Base-by-base conservation (phyloP, 2,113 vertebrate genomes). In the Pteronura brasiliensis region DNA sequence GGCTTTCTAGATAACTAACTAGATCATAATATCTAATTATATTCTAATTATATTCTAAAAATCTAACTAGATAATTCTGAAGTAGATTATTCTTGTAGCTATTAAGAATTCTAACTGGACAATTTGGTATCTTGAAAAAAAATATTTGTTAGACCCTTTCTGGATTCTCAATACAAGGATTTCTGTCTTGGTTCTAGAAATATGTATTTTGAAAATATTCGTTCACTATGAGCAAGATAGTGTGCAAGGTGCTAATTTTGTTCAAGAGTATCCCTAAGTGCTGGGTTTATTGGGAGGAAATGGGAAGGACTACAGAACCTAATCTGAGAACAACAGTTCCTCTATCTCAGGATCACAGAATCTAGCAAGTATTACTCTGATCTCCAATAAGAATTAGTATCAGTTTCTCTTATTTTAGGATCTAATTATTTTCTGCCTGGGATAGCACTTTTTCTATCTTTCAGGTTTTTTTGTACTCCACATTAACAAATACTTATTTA, bases 1-100 rank as follows among this genome's bases (percentile, higher is more conserved):
- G 36, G 13, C 31, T 96, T 94, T 88, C 36, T 69, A 59, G 42
- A 39, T 71, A 96, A 57, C 36, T 65, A 71, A 57, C 42, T 89
- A 86, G 36, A 69, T 65, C 52, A 47, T 61, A 83, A 82, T 80
- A 90, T 76, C 12, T 86, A 90, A 79, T 14, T 81, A 69, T 79
- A 89, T 63, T 71, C 7, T 89, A 91, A 91, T 44, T 80, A 31
- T 31, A 87, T 55, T 80, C 34, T 90, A 95, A 72, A 83, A 87
- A 89, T 44, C 15, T 94, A 96, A 87, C 15, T n/a, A 88, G 67
- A 87, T 49, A 76, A 92, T 88, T 94, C 47, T 88, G 17, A 96
- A 76, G 23, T 87, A 67, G 52, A 36, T 77, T 88, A 77, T 82
- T 91, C n/a, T 90, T 88, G 29, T 69, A 27, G 95, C 21, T 95